Percentiles rank a stretch among this genome's conserved stretches.
Conservation (phyloP, 2,888 invertebrate genomes). For the Cancer borealis region DNA sequence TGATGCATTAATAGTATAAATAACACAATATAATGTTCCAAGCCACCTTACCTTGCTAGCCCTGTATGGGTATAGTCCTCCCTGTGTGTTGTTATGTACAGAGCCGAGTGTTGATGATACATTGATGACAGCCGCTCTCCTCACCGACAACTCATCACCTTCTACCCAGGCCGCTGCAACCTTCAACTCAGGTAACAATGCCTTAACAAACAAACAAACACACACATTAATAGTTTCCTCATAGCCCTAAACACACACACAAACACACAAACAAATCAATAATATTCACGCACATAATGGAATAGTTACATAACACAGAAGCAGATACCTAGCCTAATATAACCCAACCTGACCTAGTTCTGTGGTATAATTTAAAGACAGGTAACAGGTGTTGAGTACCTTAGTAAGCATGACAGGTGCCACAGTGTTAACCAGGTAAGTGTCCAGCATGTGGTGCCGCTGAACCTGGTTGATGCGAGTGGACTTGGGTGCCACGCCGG, state of each 20-base stretch:
- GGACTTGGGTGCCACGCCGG: slow-evolving; percentile 70
- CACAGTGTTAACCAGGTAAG: slow-evolving; percentile 63
- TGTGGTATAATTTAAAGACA: neutral
- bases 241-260: too few species aligned
- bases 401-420: slow-evolving; percentile 73
- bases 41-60: slow-evolving; percentile 91
- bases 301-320: too few species aligned
- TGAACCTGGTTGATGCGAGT: slow-evolving; percentile 71
- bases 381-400: slow-evolving; percentile 36
- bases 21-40: too few species aligned
- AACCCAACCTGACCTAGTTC: too few species aligned
- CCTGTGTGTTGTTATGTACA: slow-evolving; percentile 86
- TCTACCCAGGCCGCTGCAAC: slow-evolving; percentile 52
- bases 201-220: slow-evolving; percentile 54
- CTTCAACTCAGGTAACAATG: slow-evolving; percentile 64
- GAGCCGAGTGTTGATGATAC: slow-evolving; percentile 91
- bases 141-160: slow-evolving; percentile 49
- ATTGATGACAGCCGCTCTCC: slow-evolving; percentile 84
- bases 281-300: too few species aligned
- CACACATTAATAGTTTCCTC: too few species aligned
- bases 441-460: slow-evolving; percentile 70
- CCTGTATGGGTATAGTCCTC: slow-evolving; percentile 91
- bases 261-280: too few species aligned
- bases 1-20: too few species aligned
- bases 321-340: too few species aligned